Conservation (phyloP, 2,113 vertebrate genomes). For the Collichthys lucidus region DNA sequence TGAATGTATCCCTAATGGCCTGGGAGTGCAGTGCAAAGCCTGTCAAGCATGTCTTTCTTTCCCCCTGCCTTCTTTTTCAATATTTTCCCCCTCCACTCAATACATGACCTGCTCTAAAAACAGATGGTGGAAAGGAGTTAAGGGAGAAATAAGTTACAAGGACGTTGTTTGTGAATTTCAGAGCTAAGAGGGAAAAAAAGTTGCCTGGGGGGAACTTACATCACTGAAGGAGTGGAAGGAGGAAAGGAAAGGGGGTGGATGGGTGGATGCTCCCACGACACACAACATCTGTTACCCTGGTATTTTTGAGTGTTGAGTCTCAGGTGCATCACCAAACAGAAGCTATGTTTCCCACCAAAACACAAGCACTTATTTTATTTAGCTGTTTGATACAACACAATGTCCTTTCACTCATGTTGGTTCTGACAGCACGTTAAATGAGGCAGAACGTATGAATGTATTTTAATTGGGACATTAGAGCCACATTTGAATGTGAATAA, state of each 20-base stretch:
- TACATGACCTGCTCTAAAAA: constrained; percentile 61
- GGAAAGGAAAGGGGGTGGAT: constrained; percentile 34
- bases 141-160: constrained; percentile 75
- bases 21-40: constrained; percentile 28
- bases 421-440: constrained; percentile 42
- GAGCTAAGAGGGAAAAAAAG: constrained; percentile 50
- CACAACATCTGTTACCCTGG: constrained; percentile 71
- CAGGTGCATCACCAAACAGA: constrained; percentile 61
- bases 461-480: constrained; percentile 62
- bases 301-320: constrained; percentile 62
- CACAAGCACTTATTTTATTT: constrained; percentile 39
- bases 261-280: constrained; percentile 44
- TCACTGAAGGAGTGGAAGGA: constrained; percentile 49
- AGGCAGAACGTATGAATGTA: constrained; percentile 38
- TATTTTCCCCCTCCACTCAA: constrained; percentile 36
- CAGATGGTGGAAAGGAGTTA: constrained; percentile 77
- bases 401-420: constrained; percentile 17
- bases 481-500: constrained; percentile 13
- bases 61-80: constrained; percentile 27
- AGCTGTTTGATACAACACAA: constrained; percentile 6
- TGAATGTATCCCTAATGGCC: constrained; percentile 49
- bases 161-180: constrained; percentile 76
- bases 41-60: constrained; percentile 48
- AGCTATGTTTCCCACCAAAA: constrained; percentile 41
- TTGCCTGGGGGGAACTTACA: constrained; percentile 60